Evolutionary conservation across 2,888 invertebrate genomes (phyloP).

Genomic region (Andrena marginata): DNA sequence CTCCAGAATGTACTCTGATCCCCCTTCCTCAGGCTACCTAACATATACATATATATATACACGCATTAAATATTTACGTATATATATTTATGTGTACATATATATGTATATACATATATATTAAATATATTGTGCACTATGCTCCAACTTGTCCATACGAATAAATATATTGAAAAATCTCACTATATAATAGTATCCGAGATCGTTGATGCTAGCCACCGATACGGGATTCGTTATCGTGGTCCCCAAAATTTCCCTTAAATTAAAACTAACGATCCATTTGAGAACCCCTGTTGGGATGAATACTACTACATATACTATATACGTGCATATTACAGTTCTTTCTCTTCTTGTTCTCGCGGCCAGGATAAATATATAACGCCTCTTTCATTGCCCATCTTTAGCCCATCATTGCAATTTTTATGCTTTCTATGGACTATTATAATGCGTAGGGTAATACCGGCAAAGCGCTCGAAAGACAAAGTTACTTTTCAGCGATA

Average conservation of each 20-base stretch:
- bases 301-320: no score
- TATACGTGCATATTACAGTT: no score
- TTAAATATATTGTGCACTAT: constrained; percentile 83
- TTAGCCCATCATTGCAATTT: no score
- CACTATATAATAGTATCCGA: constrained; percentile 35
- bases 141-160: constrained; percentile 84
- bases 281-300: no score
- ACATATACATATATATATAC: constrained; percentile 4
- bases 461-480: no score
- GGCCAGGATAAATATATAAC: no score
- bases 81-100: background rate
- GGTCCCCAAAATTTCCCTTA: background rate
- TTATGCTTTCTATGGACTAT: no score
- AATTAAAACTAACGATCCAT: no score
- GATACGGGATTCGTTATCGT: background rate
- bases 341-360: no score
- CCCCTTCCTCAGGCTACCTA: constrained; percentile 74
- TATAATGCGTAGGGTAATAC: no score
- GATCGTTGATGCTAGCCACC: constrained; percentile 4
- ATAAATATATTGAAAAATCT: constrained; percentile 82
- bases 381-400: no score
- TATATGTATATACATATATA: constrained; percentile 45
- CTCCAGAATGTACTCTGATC: constrained; percentile 83
- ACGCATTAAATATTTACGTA: background rate
- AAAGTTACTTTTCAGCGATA: no score